Evolutionary conservation across 23 tunicate genomes (phyloP), one percentile per base, ranked within the genome.

Genomic region (Botrylloides violaceus): DNA sequence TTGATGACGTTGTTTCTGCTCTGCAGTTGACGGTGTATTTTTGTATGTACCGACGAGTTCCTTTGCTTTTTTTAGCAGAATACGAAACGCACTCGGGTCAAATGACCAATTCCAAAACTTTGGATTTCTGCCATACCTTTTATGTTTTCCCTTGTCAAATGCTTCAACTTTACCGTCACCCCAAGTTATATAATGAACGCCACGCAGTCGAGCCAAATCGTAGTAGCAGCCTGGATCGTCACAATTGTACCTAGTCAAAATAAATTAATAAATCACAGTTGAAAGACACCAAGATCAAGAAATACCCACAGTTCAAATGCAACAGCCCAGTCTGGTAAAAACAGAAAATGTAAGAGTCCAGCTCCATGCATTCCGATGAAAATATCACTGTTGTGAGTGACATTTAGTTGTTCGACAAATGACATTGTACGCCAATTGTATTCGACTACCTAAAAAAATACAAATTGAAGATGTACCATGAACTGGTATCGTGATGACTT

Each of bases 311-410:
- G 49, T 79, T 90, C 97, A 38, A 90, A 68, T 0, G 97, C 97
- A 20, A 90, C 85, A 35, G 97, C 97, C 97, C 97, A 90, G 2
- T 78, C 84, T 4, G 97, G 97, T 4, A 90, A 65, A 61, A 90
- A 90, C 43, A 90, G 68, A 36, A 90, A 90, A 70, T 90, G 97
- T 37, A 87, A 21, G 36, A 90, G 50, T 6, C 97, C 97, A 32
- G 97, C 97, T 27, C 97, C 97, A 37, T 90, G 97, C 97, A 90
- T 90, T 36, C 97, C 89, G 23, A 90, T 90, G 66, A 90, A 83
- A 32, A 90, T 79, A 55, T 90, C 97, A 59, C 70, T 78, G 82
- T 90, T 83, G 61, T 83, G 97, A 0, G 97, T 90, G 64, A 79
- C 64, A 4, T 33, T 12, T 26, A 90, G 74, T 49, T 90, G 97